Evolutionary conservation across 1,140 invertebrate species (phyloP), one percentile per base, ranked within the genome.

Genomic region (Dermatophagoides farinae): DNA sequence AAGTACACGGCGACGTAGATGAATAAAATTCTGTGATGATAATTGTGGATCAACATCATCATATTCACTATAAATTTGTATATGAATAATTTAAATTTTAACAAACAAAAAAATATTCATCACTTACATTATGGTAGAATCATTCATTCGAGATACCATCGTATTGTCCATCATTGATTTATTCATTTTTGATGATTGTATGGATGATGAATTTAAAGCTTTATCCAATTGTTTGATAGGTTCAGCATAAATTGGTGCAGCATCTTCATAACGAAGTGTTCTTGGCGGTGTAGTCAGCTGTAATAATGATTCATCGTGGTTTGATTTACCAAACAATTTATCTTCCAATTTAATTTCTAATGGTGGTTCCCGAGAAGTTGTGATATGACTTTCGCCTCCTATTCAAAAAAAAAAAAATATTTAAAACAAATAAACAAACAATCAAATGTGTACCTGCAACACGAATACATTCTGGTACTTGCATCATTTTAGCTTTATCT

Each of bases 401-500:
- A 50, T 41, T 31, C 31, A 8, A 31, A 2, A 31, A 31, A 31
- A 2, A 31, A 31, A 31, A 4, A 31, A 31, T 31, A n/a, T n/a
- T n/a, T n/a, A n/a, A 9, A n/a, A 62, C 12, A 44, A 44, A 18
- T 5, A 40, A 31, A 43, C 37, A 31, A 37, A 38, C 39, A 25
- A 39, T 9, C 49, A 50, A 57, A 61, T 38, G 69, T 68, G 70
- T 71, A 79, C 79, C 87, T 65, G 81, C 76, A 55, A 89, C 84
- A 63, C 90, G 75, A 71, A 91, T 90, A 68, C 86, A 77, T 65
- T 89, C 86, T n/a, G 87, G 87, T 37, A 91, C 86, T 68, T 81
- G 81, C 87, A 90, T 91, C 64, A 85, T 79, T 37, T 47, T 40
- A 14, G 61, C 46, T 53, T 63, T 64, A 52, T 53, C 57, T 22